A percentile compares a stretch with the other conserved stretches of the same genome.
Conservation (phyloP, 2,888 invertebrate genomes). For the Acronicta aceris region DNA sequence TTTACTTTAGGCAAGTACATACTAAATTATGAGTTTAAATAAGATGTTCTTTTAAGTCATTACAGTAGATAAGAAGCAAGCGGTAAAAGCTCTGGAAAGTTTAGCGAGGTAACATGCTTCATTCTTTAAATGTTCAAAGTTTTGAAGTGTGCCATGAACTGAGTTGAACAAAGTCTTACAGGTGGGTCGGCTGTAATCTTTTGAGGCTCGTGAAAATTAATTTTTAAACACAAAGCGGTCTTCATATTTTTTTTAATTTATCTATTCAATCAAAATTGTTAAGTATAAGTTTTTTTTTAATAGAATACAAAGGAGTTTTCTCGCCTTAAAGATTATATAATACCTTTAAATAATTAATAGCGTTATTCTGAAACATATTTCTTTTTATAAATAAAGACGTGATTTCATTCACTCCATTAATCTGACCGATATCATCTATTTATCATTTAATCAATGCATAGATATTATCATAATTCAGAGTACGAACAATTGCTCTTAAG, state of each 20-base stretch:
- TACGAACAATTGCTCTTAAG: too few relatives aligned
- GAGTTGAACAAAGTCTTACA: not conserved
- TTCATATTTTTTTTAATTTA: conserved; percentile 2
- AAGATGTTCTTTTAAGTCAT: conserved; percentile 2
- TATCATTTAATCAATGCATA: too few relatives aligned
- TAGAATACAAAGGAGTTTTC: not conserved
- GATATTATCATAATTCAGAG: too few relatives aligned
- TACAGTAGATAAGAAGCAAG: not conserved
- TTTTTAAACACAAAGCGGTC: conserved; percentile 5
- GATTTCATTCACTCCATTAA: too few relatives aligned
- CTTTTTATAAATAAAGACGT: too few relatives aligned
- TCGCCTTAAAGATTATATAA: not conserved
- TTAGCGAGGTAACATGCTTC: not conserved
- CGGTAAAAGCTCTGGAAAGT: conserved; percentile 3
- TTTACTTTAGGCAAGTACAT: too few relatives aligned
- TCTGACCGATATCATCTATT: too few relatives aligned
- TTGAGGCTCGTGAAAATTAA: conserved; percentile 20
- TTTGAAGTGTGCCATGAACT: conserved; percentile 7
- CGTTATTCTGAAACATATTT: not conserved
- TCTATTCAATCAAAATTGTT: not conserved
- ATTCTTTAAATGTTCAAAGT: conserved; percentile 15
- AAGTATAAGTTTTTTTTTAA: not conserved
- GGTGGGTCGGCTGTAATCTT: conserved; percentile 4
- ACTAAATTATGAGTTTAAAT: conserved; percentile 6
- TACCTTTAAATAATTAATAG: too few relatives aligned